A percentile compares a stretch with the other conserved stretches of the same genome.
Evolutionary conservation across 2,797 vertebrate species (phyloP).

Genomic region (Chrysocyon brachyurus): DNA sequence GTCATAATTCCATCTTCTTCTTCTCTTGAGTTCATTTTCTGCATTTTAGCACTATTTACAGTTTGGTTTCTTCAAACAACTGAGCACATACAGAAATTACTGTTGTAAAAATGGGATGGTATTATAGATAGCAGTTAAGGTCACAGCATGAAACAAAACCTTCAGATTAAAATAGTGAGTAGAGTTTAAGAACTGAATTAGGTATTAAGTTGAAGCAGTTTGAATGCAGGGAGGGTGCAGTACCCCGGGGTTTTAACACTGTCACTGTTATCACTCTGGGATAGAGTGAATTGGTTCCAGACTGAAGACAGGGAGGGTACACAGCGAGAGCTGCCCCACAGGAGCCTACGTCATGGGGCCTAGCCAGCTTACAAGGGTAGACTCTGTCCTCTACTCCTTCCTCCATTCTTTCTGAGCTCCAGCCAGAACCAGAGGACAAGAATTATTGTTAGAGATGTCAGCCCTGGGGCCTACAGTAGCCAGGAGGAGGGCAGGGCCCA

Average conservation of each 20-base stretch:
- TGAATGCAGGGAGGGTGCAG: not conserved
- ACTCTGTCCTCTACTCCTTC: not conserved
- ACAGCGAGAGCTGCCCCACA: not conserved
- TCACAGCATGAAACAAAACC: not conserved
- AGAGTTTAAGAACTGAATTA: not conserved
- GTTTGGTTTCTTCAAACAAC: not conserved
- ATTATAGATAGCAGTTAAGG: not conserved
- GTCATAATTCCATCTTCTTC: not conserved
- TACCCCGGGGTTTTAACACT: rapidly evolving
- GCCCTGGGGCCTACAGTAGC: not conserved
- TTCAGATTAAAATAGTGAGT: not conserved
- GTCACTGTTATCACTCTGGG: not conserved
- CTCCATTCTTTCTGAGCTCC: not conserved
- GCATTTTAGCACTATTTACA: not conserved
- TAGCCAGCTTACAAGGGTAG: not conserved
- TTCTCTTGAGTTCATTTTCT: not conserved
- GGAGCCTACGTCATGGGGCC: not conserved
- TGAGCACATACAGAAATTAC: not conserved
- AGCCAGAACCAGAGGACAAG: not conserved
- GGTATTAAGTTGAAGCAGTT: not conserved
- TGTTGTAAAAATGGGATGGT: not conserved
- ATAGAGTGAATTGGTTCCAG: not conserved
- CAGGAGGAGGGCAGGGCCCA: rapidly evolving
- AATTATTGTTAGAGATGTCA: not conserved
- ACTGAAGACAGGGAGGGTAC: not conserved